Evolutionary conservation across 2,113 vertebrate genomes (phyloP).

Genomic region (Casuarius casuarius): DNA sequence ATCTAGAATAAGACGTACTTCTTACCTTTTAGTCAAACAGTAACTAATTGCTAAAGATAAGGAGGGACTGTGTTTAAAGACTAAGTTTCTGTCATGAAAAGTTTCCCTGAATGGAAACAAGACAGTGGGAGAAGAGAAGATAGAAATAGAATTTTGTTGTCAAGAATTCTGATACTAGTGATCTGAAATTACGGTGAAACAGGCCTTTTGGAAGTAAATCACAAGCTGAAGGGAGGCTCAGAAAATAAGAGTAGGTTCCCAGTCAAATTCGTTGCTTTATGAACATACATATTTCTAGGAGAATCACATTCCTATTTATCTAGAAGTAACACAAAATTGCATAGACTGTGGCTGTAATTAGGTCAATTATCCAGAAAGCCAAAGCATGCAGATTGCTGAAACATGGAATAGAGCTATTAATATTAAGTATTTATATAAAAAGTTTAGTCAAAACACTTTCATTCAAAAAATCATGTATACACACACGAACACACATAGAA

Average conservation of each 20-base stretch:
- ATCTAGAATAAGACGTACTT: not conserved
- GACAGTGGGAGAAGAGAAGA: not conserved
- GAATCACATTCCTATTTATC: not conserved
- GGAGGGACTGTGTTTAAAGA: not conserved
- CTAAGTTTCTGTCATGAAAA: not conserved
- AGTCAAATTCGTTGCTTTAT: not conserved
- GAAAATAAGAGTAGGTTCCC: not conserved
- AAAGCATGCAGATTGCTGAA: not conserved
- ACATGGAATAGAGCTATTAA: not conserved
- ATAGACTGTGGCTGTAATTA: not conserved
- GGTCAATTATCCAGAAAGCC: not conserved
- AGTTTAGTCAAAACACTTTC: not conserved
- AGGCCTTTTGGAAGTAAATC: not conserved
- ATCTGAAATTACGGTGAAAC: not conserved
- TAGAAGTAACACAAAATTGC: not conserved
- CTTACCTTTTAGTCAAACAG: not conserved
- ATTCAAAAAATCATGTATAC: not conserved
- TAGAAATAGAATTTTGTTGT: not conserved
- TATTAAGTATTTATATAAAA: not conserved
- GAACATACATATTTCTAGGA: not conserved
- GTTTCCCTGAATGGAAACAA: not conserved
- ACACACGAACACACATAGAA: not conserved
- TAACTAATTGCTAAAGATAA: not conserved
- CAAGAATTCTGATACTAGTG: not conserved
- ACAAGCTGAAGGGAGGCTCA: not conserved